These are phyloP conservation scores for Cephus rjabovi DNA, from an alignment of 2,888 invertebrate genomes.

Conservation along the genomic window DNA sequence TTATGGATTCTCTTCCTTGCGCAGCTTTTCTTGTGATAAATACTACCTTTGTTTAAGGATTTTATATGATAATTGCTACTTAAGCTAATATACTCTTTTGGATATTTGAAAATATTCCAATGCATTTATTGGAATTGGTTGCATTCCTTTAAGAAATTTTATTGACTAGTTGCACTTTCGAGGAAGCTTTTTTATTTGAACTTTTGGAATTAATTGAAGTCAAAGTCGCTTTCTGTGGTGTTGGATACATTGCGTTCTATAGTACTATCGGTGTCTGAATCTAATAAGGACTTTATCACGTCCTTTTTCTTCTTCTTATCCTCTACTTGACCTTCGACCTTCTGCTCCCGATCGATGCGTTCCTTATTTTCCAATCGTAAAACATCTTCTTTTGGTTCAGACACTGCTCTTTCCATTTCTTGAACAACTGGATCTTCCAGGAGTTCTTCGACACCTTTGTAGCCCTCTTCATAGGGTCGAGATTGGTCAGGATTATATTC, in stretches of 20 bases:
- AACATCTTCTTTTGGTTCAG: neutral
- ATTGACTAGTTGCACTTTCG: neutral
- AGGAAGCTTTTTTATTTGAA: neutral
- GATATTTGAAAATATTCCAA: no score
- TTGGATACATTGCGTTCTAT: conserved; percentile 60
- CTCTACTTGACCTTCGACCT: neutral
- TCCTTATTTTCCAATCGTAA: neutral
- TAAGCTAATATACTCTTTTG: neutral
- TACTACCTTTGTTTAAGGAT: neutral
- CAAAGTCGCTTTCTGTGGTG: conserved; percentile 59
- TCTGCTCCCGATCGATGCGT: neutral
- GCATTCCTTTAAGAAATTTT: neutral
- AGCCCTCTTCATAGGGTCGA: neutral
- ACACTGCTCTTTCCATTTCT: neutral
- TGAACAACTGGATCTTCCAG: neutral
- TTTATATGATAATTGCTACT: neutral
- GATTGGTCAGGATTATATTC: neutral
- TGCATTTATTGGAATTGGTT: neutral
- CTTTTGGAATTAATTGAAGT: conserved; percentile 52
- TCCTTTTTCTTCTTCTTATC: conserved; percentile 47
- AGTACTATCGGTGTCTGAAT: conserved; percentile 61
- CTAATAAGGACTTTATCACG: conserved; percentile 50
- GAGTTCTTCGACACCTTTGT: neutral
- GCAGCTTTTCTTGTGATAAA: neutral
- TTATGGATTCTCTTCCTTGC: neutral